phyloP scores from a whole-genome alignment of 2,113 vertebrate species.

The Mirza zaza region DNA sequence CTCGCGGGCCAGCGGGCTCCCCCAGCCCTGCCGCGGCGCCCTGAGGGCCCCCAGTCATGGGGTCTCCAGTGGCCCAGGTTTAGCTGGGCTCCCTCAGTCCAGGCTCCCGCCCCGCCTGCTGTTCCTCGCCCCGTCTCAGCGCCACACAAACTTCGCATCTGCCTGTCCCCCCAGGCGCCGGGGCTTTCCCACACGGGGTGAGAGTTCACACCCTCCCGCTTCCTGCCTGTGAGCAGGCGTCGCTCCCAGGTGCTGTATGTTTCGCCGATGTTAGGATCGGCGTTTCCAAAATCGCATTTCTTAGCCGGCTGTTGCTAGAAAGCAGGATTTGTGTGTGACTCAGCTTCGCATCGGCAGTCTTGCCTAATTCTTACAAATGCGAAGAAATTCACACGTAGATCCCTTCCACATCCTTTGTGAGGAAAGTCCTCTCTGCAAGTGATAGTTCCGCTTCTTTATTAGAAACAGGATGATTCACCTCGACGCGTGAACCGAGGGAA shows the following conservation, averaged over 20 bases:
- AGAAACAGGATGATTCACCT: not conserved
- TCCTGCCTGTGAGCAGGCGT: too few relatives aligned
- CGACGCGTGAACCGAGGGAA: not conserved
- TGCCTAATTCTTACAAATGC: not conserved
- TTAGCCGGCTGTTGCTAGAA: not conserved
- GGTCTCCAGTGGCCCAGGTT: not conserved
- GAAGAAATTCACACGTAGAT: not conserved
- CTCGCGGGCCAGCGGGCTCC: not conserved
- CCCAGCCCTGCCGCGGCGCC: not conserved
- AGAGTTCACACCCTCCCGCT: too few relatives aligned
- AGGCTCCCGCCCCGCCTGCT: too few relatives aligned
- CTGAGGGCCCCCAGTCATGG: not conserved
- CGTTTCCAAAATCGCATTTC: not conserved
- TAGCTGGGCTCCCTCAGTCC: not conserved
- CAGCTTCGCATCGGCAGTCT: not conserved
- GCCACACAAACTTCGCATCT: too few relatives aligned
- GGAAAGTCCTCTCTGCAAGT: not conserved
- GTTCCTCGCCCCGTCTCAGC: too few relatives aligned
- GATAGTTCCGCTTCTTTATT: not conserved
- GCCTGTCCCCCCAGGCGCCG: too few relatives aligned
- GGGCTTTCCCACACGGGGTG: too few relatives aligned
- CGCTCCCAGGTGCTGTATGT: too few relatives aligned
- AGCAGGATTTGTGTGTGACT: too few relatives aligned
- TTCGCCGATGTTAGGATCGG: too few relatives aligned
- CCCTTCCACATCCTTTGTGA: not conserved